phyloP scores from a whole-genome alignment of 2,797 vertebrate genomes.

The Erpetoichthys calabaricus region DNA sequence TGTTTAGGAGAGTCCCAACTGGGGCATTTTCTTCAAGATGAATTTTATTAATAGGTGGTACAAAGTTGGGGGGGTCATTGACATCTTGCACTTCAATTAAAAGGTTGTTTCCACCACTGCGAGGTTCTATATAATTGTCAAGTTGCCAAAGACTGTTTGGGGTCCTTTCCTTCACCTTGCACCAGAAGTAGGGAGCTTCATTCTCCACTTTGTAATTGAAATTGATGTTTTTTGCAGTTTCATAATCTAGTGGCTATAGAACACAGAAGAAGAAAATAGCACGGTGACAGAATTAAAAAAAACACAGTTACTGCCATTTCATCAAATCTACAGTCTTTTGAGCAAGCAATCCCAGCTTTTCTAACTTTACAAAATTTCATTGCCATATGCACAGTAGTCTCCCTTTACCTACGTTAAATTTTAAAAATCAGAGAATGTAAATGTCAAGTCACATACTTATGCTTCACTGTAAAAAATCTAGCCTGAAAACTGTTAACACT shows the following conservation, averaged over 20 bases:
- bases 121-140: not conserved
- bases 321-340: too few species aligned
- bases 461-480: too few species aligned
- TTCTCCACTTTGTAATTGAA: conserved; percentile 31
- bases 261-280: not conserved
- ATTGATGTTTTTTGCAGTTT: conserved; percentile 14
- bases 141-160: conserved; percentile 19
- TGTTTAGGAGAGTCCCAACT: conserved; percentile 18
- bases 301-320: too few species aligned
- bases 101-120: accelerated
- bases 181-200: conserved; percentile 22
- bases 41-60: not conserved
- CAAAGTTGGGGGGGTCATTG: conserved; percentile 35
- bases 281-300: not conserved
- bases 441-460: too few species aligned
- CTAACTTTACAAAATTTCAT: too few species aligned
- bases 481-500: too few species aligned
- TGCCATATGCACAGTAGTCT: too few species aligned
- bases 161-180: conserved; percentile 19
- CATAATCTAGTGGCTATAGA: conserved; percentile 31
- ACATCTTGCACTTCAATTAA: conserved; percentile 32
- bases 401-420: too few species aligned
- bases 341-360: too few species aligned
- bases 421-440: too few species aligned
- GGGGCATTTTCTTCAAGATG: conserved; percentile 13